phyloP scores from a whole-genome alignment of 2,888 invertebrate species.

The Protonemura montana region DNA sequence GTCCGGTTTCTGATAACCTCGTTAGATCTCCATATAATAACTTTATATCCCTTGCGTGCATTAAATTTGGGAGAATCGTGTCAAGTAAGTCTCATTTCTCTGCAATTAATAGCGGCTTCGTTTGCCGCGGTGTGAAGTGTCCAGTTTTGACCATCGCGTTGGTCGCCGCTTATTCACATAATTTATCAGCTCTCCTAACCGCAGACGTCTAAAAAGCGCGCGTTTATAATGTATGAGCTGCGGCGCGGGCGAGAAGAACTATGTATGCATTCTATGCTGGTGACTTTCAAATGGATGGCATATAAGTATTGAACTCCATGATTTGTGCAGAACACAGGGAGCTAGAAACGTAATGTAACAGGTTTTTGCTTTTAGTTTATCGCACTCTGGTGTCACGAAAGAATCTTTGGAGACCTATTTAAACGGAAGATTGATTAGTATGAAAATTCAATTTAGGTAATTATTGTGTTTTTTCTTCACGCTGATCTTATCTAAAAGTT shows the following conservation, averaged over 20 bases:
- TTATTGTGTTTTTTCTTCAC: neutral
- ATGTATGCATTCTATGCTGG: neutral
- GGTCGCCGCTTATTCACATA: neutral
- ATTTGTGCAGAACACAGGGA: neutral
- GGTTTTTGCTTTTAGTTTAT: conserved; percentile 12
- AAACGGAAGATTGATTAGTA: neutral
- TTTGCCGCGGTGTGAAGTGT: neutral
- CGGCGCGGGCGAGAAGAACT: neutral
- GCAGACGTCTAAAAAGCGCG: neutral
- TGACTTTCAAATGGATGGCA: conserved; percentile 2
- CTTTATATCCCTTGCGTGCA: neutral
- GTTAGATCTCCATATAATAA: neutral
- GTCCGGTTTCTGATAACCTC: neutral
- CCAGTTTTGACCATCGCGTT: neutral
- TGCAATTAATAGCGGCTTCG: neutral
- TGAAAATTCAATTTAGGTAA: neutral
- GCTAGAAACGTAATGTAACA: neutral
- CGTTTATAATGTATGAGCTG: neutral
- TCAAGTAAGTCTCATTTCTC: neutral
- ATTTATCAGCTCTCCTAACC: neutral
- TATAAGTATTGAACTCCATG: neutral
- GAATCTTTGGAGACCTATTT: conserved; percentile 12
- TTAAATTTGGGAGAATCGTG: neutral
- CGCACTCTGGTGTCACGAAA: neutral
- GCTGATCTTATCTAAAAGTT: conserved; percentile 7